Percentiles rank a stretch among this genome's conserved stretches.
phyloP scores from a whole-genome alignment of 2,888 invertebrate genomes.

The Nymphalis urticae region DNA sequence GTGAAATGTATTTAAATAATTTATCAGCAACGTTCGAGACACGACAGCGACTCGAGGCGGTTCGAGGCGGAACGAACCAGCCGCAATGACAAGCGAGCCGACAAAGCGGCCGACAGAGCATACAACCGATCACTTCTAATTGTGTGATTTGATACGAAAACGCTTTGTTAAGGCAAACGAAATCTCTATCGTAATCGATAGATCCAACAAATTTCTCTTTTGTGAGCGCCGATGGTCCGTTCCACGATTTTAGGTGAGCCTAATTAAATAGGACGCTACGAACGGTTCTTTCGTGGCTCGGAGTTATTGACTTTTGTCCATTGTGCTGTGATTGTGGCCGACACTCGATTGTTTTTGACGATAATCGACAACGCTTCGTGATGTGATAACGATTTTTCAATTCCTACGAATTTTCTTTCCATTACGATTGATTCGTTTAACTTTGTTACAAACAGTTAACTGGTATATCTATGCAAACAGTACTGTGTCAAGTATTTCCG shows the following conservation, averaged over 20 bases:
- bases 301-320: conserved; percentile 44
- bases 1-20: conserved; percentile 7
- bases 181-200: conserved; percentile 74
- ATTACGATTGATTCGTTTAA: conserved; percentile 23
- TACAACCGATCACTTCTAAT: conserved; percentile 77
- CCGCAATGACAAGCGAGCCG: conserved; percentile 69
- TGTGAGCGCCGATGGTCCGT: conserved; percentile 56
- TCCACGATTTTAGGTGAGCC: conserved; percentile 53
- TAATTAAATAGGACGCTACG: conserved; percentile 62
- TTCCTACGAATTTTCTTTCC: conserved; percentile 25
- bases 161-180: conserved; percentile 73
- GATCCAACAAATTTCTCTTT: conserved; percentile 73
- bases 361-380: conserved; percentile 43
- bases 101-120: conserved; percentile 69
- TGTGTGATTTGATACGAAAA: conserved; percentile 81
- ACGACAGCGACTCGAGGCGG: conserved; percentile 26
- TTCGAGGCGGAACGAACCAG: conserved; percentile 51
- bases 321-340: conserved; percentile 31
- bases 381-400: conserved; percentile 34
- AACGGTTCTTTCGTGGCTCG: conserved; percentile 47
- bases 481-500: too few species aligned
- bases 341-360: conserved; percentile 44
- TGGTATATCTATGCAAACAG: too few species aligned
- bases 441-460: neutral
- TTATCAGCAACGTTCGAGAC: neutral